phyloP scores from a whole-genome alignment of 2,113 vertebrate species.

The Paramormyrops kingsleyae region DNA sequence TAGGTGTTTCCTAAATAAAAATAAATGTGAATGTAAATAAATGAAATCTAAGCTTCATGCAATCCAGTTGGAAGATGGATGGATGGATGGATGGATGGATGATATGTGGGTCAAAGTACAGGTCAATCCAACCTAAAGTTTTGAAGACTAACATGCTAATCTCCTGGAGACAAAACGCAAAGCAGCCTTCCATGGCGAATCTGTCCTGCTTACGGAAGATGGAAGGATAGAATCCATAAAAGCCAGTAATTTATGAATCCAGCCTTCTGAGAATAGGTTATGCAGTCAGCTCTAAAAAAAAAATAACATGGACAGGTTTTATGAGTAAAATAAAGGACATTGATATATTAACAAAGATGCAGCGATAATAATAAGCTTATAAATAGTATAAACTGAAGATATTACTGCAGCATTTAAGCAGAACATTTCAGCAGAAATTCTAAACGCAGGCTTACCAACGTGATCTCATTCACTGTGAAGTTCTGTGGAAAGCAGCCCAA shows the following conservation, averaged over 20 bases:
- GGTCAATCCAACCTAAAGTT: not conserved
- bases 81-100: not conserved
- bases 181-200: slow-evolving; percentile 16
- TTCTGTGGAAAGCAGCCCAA: not conserved
- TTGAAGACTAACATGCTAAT: not conserved
- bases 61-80: not conserved
- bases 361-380: not conserved
- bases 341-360: not conserved
- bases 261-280: not conserved
- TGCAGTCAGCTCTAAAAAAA: not conserved
- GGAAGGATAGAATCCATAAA: not conserved
- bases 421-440: not conserved
- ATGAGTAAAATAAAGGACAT: not conserved
- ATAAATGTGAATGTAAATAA: not conserved
- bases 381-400: not conserved
- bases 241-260: not conserved
- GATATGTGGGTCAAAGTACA: not conserved
- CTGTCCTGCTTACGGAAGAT: not conserved
- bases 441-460: not conserved
- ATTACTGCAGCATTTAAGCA: not conserved
- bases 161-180: slow-evolving; percentile 8
- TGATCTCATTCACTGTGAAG: not conserved
- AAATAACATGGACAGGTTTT: too few species aligned
- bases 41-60: not conserved
- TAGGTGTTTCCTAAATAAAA: not conserved